Evolutionary conservation across 2,888 invertebrate genomes (phyloP).

Genomic region (Malacosoma neustria): DNA sequence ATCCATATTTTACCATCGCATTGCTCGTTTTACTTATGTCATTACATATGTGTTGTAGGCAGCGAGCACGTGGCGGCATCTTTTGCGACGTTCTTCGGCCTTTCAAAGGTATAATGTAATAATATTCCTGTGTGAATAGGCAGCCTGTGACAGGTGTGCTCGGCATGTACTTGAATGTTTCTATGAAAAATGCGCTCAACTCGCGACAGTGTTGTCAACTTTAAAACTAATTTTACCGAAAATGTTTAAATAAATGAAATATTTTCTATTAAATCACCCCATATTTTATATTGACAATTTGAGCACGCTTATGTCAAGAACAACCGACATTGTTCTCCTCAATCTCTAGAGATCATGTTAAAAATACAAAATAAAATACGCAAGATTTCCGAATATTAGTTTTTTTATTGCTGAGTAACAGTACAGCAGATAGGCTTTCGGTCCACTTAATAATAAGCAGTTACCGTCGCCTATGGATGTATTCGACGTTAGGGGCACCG

Average conservation of each 20-base stretch:
- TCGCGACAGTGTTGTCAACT: constrained; percentile 10
- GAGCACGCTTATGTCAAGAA: no score
- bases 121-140: constrained; percentile 53
- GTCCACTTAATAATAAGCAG: no score
- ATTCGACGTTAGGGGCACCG: no score
- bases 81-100: constrained; percentile 16
- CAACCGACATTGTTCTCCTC: no score
- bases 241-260: neutral
- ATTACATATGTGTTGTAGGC: constrained; percentile 25
- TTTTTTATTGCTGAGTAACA: no score
- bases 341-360: no score
- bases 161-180: constrained; percentile 45
- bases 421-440: no score
- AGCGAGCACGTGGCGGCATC: constrained; percentile 12
- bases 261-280: neutral
- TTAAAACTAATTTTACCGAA: neutral
- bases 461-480: no score
- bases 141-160: constrained; percentile 53
- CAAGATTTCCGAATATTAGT: no score
- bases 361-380: no score
- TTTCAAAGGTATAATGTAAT: constrained; percentile 58
- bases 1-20: constrained; percentile 24
- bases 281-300: neutral
- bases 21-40: constrained; percentile 20
- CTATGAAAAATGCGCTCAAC: constrained; percentile 59